phyloP scores from a whole-genome alignment of 2,888 invertebrate species.

The Lasiommata megera region DNA sequence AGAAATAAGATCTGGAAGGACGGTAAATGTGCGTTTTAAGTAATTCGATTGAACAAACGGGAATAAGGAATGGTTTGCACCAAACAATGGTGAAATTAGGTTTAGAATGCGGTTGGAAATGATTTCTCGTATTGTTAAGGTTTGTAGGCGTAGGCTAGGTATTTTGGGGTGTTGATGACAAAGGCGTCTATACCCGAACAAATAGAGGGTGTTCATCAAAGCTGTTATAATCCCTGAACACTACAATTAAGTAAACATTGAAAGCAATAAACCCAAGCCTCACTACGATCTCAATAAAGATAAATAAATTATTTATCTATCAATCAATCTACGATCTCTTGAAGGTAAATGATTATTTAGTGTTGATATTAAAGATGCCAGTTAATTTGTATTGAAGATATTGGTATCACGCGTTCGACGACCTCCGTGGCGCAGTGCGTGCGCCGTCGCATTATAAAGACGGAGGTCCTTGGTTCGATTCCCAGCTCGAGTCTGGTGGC shows the following conservation, averaged over 20 bases:
- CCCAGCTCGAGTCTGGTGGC: too few relatives aligned
- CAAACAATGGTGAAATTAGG: conserved; percentile 50
- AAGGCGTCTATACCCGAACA: conserved; percentile 29
- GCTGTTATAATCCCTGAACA: conserved; percentile 25
- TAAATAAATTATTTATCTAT: too few relatives aligned
- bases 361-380: too few relatives aligned
- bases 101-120: conserved; percentile 28
- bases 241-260: conserved; percentile 12
- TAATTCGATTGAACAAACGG: conserved; percentile 49
- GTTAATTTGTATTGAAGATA: too few relatives aligned
- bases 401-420: too few relatives aligned
- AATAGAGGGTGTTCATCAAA: conserved; percentile 28
- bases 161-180: conserved; percentile 42
- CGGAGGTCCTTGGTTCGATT: too few relatives aligned
- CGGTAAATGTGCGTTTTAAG: conserved; percentile 28
- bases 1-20: conserved; percentile 18
- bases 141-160: conserved; percentile 43
- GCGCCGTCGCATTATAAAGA: too few relatives aligned
- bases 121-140: conserved; percentile 56
- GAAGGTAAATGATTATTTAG: too few relatives aligned
- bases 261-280: not conserved
- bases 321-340: too few relatives aligned
- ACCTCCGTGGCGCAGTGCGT: too few relatives aligned
- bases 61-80: conserved; percentile 45
- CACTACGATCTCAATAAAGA: too few relatives aligned